Conservation (phyloP, 1,140 invertebrate genomes). For the Anoplolepis gracilipes region DNA sequence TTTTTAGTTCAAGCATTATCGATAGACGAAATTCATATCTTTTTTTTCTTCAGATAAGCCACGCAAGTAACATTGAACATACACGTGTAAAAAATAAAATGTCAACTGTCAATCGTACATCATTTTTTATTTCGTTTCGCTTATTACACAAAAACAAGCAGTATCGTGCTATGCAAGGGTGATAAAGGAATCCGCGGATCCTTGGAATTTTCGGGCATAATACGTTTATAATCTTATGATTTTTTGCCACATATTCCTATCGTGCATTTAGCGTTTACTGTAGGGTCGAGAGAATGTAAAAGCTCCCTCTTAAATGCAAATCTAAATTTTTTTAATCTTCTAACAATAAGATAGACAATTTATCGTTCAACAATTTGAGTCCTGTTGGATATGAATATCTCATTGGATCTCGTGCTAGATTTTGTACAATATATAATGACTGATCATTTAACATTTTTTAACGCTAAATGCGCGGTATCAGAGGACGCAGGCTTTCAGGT, state of each 20-base stretch:
- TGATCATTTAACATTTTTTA: not conserved
- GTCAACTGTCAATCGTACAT: not conserved
- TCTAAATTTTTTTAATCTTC: conserved; percentile 1
- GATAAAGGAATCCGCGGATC: conserved; percentile 12
- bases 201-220: not conserved
- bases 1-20: not conserved
- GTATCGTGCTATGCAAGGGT: conserved; percentile 17
- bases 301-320: conserved; percentile 3
- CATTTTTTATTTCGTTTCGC: conserved; percentile 18
- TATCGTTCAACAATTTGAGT: not conserved
- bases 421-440: no score
- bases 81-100: not conserved
- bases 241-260: not conserved
- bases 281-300: not conserved
- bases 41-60: not conserved
- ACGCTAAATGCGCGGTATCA: not conserved
- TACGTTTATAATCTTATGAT: not conserved
- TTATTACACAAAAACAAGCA: conserved; percentile 34
- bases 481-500: not conserved
- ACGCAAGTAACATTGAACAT: not conserved
- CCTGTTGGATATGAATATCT: not conserved
- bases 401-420: not conserved
- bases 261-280: not conserved
- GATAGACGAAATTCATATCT: not conserved
- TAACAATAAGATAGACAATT: no score